phyloP scores from a whole-genome alignment of 2,797 vertebrate species.

The Leucoraja ocellata region DNA sequence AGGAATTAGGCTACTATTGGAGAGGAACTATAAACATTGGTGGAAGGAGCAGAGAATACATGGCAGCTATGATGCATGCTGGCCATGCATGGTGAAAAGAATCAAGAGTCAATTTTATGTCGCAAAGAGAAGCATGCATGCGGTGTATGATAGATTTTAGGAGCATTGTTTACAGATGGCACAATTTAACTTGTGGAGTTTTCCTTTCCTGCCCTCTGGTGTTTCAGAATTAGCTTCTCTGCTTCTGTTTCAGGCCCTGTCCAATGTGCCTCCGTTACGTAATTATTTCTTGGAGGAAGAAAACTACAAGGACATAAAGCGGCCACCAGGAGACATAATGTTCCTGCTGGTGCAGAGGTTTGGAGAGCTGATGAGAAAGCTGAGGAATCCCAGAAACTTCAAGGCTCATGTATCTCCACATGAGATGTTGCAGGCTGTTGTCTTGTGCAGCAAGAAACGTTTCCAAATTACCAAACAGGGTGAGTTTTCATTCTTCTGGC shows the following conservation, averaged over 20 bases:
- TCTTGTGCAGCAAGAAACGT: conserved; percentile 95
- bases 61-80: background rate
- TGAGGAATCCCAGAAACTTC: conserved; percentile 95
- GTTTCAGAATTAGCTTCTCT: background rate
- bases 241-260: conserved; percentile 67
- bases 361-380: conserved; percentile 91
- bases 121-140: background rate
- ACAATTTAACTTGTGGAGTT: background rate
- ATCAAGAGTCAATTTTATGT: no score
- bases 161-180: background rate
- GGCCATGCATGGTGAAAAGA: background rate
- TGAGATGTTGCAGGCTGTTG: conserved; percentile 95
- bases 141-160: background rate
- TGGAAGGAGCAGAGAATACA: background rate
- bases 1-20: background rate
- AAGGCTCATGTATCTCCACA: conserved; percentile 95
- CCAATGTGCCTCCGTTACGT: conserved; percentile 85
- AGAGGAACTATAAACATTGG: no score
- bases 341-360: conserved; percentile 92
- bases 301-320: conserved; percentile 78
- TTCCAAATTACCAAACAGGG: conserved; percentile 98
- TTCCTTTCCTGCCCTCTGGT: rapidly evolving
- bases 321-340: conserved; percentile 93
- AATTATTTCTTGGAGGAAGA: conserved; percentile 96
- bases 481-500: conserved; percentile 43